Conservation (phyloP, 2,113 vertebrate species). For the Pseudopodoces humilis region DNA sequence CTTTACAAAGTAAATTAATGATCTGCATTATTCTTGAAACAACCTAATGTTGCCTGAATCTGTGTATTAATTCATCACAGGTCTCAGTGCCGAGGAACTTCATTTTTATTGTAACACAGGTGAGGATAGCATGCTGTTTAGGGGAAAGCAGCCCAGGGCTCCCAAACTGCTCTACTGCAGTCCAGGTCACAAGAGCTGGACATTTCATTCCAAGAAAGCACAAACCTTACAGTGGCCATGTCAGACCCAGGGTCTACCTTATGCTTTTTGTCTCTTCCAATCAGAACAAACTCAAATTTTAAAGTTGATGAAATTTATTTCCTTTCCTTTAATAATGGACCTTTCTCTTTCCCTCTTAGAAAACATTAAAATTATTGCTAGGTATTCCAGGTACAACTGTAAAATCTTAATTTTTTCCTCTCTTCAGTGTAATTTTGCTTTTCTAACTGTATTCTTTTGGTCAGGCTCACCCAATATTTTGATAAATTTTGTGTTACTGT, state of each 20-base stretch:
- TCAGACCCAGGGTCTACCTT: not conserved
- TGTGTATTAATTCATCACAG: not conserved
- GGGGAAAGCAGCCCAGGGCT: not conserved
- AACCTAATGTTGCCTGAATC: not conserved
- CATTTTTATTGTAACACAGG: not conserved
- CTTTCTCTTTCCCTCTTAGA: not conserved
- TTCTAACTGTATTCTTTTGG: not conserved
- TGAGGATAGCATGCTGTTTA: not conserved
- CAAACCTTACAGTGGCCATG: not conserved
- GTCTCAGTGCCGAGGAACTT: not conserved
- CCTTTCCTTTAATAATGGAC: not conserved
- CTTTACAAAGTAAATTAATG: not conserved
- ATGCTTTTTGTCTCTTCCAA: not conserved
- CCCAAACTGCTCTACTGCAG: not conserved
- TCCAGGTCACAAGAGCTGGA: not conserved
- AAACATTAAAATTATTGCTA: not conserved
- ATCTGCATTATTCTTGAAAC: not conserved
- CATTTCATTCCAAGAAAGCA: not conserved
- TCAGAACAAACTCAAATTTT: not conserved
- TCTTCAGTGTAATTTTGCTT: not conserved
- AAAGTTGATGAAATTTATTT: not conserved
- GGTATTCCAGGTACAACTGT: not conserved
- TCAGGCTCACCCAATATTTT: not conserved
- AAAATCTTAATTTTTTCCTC: not conserved
- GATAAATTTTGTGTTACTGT: not conserved